Conservation (phyloP, 2,113 vertebrate species). For the Salvator merianae region DNA sequence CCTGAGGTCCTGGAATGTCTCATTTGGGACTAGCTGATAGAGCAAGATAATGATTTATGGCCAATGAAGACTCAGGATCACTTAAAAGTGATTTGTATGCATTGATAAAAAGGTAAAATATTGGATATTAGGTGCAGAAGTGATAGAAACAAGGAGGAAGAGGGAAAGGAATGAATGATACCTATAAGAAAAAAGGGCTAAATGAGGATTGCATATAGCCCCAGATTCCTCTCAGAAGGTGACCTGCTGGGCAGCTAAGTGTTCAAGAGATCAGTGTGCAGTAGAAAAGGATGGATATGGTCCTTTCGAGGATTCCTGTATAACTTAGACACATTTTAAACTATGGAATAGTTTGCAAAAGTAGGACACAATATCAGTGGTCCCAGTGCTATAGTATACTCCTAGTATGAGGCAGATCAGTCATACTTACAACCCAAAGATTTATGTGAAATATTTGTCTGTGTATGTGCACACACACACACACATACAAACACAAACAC, state of each 20-base stretch:
- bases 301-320: neutral
- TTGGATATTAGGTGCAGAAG: neutral
- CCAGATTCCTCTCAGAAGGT: neutral
- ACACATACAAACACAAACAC: no score
- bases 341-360: neutral
- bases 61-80: neutral
- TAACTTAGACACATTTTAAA: neutral
- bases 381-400: no score
- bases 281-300: neutral
- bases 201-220: no score
- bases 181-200: neutral
- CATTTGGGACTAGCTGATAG: conserved; percentile 3
- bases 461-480: no score
- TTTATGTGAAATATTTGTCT: no score
- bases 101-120: neutral
- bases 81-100: neutral
- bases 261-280: neutral
- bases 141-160: neutral
- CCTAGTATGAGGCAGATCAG: no score
- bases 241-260: neutral
- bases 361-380: no score
- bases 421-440: no score
- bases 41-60: neutral
- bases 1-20: neutral
- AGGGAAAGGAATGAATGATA: neutral